A percentile compares a stretch with the other conserved stretches of the same genome.
phyloP scores from a whole-genome alignment of 2,113 vertebrate species.

The Loxodonta africana region DNA sequence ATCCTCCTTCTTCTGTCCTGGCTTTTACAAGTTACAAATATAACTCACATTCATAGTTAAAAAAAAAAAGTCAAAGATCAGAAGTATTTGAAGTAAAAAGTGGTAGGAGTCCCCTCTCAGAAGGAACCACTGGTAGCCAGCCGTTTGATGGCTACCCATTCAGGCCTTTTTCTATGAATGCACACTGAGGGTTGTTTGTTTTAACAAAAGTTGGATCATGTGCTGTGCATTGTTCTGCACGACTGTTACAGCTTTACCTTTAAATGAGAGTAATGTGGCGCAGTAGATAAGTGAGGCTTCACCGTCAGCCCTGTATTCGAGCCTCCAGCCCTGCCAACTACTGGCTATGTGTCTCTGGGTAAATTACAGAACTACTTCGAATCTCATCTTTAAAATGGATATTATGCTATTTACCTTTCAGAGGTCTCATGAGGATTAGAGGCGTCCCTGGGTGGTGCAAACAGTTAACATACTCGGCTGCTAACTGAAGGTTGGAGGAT shows the following conservation, averaged over 20 bases:
- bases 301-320: not conserved
- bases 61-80: not conserved
- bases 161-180: not conserved
- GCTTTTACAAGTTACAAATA: not conserved
- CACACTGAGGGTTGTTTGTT: not conserved
- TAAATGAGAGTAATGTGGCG: not conserved
- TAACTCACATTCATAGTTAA: not conserved
- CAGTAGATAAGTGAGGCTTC: rapidly evolving
- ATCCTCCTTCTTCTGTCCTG: not conserved
- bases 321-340: no score
- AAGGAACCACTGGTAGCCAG: not conserved
- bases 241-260: not conserved
- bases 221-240: not conserved
- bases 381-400: not conserved
- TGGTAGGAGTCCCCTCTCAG: rapidly evolving
- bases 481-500: no score
- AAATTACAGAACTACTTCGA: no score
- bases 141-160: not conserved
- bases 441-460: no score
- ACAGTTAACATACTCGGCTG: no score
- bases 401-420: not conserved
- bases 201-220: not conserved
- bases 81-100: not conserved
- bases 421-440: not conserved
- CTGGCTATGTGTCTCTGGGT: no score